These are phyloP conservation scores for Myripristis jacobus DNA, from an alignment of 2,797 vertebrate genomes.

Conservation along the genomic window DNA sequence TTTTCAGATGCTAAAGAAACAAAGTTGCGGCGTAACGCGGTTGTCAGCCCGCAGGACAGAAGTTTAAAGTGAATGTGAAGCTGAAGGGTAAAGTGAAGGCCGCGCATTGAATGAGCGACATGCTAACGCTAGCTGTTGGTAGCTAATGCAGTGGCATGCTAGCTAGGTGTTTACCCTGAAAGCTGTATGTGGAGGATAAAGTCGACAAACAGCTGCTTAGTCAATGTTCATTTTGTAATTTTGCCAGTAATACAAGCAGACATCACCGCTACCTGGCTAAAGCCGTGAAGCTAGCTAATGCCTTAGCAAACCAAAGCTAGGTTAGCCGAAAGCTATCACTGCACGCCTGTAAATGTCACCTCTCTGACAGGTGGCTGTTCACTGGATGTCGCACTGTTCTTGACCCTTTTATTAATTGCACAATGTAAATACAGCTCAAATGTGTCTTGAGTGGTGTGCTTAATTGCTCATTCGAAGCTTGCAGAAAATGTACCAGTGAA, in stretches of 20 bases:
- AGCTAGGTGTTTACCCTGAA: no score
- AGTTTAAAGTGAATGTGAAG: constrained; percentile 38
- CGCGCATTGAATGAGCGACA: constrained; percentile 68
- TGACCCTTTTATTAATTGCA: not conserved
- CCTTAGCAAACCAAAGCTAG: constrained; percentile 20
- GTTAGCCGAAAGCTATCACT: constrained; percentile 40
- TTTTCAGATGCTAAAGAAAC: accelerated
- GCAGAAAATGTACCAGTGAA: no score
- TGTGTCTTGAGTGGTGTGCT: no score
- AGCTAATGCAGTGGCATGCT: not conserved
- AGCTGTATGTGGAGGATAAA: not conserved
- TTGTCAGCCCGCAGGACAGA: not conserved
- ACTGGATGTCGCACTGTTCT: not conserved
- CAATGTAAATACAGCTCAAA: no score
- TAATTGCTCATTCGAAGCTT: no score
- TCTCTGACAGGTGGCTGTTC: not conserved
- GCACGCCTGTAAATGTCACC: no score
- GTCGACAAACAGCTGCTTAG: not conserved
- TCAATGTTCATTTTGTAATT: not conserved
- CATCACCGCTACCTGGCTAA: not conserved
- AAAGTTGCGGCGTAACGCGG: accelerated
- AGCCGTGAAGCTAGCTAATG: constrained; percentile 18
- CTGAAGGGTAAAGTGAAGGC: constrained; percentile 87
- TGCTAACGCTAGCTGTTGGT: constrained; percentile 51
- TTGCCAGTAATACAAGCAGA: not conserved